phyloP scores from a whole-genome alignment of 64 coral and sea anemone genomes.

The Montipora cactus region DNA sequence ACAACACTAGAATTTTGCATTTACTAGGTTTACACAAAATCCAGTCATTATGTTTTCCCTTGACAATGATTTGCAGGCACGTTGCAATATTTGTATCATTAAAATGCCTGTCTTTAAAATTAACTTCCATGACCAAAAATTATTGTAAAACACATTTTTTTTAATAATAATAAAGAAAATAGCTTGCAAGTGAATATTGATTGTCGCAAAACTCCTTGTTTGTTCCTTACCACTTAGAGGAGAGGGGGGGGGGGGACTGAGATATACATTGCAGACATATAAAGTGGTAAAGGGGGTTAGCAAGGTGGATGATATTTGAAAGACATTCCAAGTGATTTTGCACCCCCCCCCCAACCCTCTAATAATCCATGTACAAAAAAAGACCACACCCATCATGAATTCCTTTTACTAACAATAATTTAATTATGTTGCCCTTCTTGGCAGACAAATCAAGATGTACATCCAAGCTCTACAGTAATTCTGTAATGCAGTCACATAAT shows the following conservation, averaged over 20 bases:
- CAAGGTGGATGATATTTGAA: conserved; percentile 28
- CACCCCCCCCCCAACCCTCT: neutral
- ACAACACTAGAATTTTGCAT: too few relatives aligned
- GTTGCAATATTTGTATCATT: conserved; percentile 57
- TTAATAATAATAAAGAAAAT: conserved; percentile 53
- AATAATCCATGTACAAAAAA: conserved; percentile 21
- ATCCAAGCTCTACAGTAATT: conserved; percentile 40
- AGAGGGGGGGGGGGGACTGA: too few relatives aligned
- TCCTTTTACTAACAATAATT: conserved; percentile 47
- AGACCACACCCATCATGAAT: conserved; percentile 44
- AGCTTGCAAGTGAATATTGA: conserved; percentile 56
- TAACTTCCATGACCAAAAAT: conserved; percentile 54
- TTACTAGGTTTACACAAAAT: too few relatives aligned
- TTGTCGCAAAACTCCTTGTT: conserved; percentile 53
- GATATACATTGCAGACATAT: neutral
- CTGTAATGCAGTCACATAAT: conserved; percentile 25
- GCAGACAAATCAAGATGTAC: conserved; percentile 45
- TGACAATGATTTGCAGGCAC: conserved; percentile 52
- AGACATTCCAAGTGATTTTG: conserved; percentile 40
- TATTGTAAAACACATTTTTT: conserved; percentile 29
- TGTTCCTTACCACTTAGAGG: conserved; percentile 38
- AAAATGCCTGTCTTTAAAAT: conserved; percentile 51
- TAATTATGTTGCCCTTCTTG: conserved; percentile 48
- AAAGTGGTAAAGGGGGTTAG: conserved; percentile 4
- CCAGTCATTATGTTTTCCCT: neutral